Percentiles rank a stretch among this genome's conserved stretches.
phyloP scores from a whole-genome alignment of 2,797 vertebrate species.

The Sarcophilus harrisii region DNA sequence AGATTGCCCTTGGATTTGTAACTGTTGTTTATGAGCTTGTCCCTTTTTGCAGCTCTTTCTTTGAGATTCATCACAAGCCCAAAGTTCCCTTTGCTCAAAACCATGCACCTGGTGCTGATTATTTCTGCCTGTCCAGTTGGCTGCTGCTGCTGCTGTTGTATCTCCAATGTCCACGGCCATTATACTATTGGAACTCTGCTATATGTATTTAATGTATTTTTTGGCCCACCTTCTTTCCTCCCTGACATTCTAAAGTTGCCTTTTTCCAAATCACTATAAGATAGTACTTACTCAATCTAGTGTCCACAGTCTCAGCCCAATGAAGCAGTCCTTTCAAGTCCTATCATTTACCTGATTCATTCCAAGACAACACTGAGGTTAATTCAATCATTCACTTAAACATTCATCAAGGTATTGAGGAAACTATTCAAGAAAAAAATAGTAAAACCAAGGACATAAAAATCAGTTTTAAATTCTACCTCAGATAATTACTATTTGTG shows the following conservation, averaged over 20 bases:
- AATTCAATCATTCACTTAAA: background rate
- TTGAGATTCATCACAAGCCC: background rate
- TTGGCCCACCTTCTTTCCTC: background rate
- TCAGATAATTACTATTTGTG: background rate
- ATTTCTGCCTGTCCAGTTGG: background rate
- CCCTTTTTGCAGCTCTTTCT: conserved; percentile 23
- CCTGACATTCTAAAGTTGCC: background rate
- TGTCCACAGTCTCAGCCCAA: background rate
- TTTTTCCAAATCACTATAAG: background rate
- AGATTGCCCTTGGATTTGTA: conserved; percentile 65
- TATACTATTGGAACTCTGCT: background rate
- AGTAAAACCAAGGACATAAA: background rate
- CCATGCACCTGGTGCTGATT: background rate
- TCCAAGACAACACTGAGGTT: background rate
- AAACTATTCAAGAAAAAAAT: background rate
- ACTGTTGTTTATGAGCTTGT: conserved; percentile 54
- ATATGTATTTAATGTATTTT: background rate
- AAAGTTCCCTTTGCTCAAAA: conserved; percentile 15
- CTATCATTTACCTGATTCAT: background rate
- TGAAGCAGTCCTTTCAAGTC: background rate
- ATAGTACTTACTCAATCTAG: background rate
- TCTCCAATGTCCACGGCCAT: background rate
- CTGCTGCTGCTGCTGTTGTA: background rate
- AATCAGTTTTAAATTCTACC: background rate
- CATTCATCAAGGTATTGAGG: background rate